Percentiles rank a stretch among this genome's conserved stretches.
These are phyloP conservation scores for Hypocryptadius cinnamomeus DNA, from an alignment of 2,113 vertebrate genomes.

Conservation along the genomic window DNA sequence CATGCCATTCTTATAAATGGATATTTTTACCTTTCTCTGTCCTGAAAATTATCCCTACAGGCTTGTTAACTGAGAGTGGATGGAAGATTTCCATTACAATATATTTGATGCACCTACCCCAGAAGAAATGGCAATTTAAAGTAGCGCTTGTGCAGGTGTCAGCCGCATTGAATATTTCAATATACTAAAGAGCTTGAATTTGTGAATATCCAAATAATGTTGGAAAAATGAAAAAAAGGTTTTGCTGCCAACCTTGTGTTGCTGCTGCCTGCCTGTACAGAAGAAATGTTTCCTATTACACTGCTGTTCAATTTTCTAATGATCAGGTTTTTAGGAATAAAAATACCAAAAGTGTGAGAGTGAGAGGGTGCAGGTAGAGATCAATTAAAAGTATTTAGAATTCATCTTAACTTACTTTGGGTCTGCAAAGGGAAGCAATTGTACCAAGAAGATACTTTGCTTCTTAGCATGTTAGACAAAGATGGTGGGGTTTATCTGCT, in stretches of 20 bases:
- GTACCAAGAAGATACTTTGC: background rate
- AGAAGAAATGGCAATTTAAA: constrained; percentile 14
- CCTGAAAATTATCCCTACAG: constrained; percentile 18
- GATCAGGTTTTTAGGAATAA: background rate
- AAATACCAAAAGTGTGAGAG: background rate
- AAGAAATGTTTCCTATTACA: background rate
- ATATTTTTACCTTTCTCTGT: background rate
- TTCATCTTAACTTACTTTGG: background rate
- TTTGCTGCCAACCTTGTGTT: background rate
- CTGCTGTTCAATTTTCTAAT: background rate
- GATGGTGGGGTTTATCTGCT: background rate
- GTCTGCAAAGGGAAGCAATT: background rate
- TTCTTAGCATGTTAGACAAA: background rate
- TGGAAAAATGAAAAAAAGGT: background rate
- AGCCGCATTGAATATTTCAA: background rate
- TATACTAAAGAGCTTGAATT: background rate
- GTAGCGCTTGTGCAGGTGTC: background rate
- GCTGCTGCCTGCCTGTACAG: background rate
- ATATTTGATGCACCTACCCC: background rate
- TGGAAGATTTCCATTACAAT: background rate
- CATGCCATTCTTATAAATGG: background rate
- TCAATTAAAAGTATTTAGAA: background rate
- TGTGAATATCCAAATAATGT: background rate
- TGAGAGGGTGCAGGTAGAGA: background rate
- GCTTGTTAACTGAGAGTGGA: background rate